phyloP scores from a whole-genome alignment of 2,888 invertebrate genomes.

The Epinotia brunnichana region DNA sequence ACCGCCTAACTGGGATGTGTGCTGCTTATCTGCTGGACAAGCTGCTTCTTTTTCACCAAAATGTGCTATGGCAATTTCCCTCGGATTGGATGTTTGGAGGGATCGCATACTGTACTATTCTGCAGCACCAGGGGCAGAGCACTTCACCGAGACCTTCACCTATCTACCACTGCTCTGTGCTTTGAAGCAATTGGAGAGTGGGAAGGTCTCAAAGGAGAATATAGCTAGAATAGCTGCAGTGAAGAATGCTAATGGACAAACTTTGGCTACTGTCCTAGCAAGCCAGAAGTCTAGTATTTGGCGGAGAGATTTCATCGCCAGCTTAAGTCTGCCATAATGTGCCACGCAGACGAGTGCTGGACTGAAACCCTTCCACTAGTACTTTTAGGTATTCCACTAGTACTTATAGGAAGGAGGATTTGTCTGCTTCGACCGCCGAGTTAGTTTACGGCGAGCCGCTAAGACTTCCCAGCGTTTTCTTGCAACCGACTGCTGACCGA shows the following conservation, averaged over 20 bases:
- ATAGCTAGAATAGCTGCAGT: slow-evolving; percentile 15
- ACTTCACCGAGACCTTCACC: neutral
- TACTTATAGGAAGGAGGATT: neutral
- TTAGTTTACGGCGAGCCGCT: too few species aligned
- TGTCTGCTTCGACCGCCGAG: neutral
- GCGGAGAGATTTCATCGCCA: neutral
- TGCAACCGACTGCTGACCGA: too few species aligned
- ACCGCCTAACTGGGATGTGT: too few species aligned
- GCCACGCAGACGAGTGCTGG: too few species aligned
- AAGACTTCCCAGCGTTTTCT: too few species aligned
- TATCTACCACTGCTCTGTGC: neutral
- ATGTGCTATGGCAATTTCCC: slow-evolving; percentile 1
- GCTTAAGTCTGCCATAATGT: neutral
- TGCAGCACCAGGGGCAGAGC: slow-evolving; percentile 14
- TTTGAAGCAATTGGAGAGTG: slow-evolving; percentile 1
- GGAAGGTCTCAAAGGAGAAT: slow-evolving; percentile 7
- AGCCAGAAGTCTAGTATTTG: neutral
- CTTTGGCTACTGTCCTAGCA: neutral
- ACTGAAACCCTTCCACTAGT: neutral
- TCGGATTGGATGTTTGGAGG: neutral
- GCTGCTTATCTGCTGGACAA: too few species aligned
- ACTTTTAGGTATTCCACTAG: neutral
- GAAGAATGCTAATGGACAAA: neutral
- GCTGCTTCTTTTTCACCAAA: too few species aligned
- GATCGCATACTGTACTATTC: neutral